Evolutionary conservation across 2,888 invertebrate species (phyloP), one percentile per base, ranked within the genome.

Genomic region (Brachypterus glaber): DNA sequence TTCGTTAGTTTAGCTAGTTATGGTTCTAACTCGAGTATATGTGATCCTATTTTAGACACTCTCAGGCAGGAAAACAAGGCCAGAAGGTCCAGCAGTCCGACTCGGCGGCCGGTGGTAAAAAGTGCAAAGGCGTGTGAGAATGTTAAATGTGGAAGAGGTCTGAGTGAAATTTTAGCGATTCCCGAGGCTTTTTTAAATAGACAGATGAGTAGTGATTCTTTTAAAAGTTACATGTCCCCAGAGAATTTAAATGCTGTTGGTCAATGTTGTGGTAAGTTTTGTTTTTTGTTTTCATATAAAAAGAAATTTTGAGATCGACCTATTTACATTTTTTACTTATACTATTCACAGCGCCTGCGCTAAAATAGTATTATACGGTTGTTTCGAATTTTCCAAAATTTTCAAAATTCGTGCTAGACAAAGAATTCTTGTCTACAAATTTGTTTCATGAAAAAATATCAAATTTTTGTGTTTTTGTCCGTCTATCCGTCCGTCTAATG

Each of bases 171-270:
- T 35, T 48, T 66, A 26, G 60, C 63, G 3, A 57, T 65, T 29
- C 64, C 66, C 0, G 64, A 63, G 45, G 61, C 62, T 16, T 62
- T 55, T 48, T 45, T 64, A 32, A 63, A 54, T 41, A 55, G 52
- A 35, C 59, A 62, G 36, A 62, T 62, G 41, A 55, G 55, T 40
- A 45, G 50, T 16, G 57, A 54, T 43, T 48, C 53, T 7, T 55
- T 60, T 32, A 51, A 51, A 25, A 57, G 43, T 37, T 59, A 47
- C 35, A 47, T 45, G 26, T 32, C 21, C 4, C 35, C 45, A 16
- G 44, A 40, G 21, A 45, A 44, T 30, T 32, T 13, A 7, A 17
- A 21, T 25, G 18, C 11, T 33, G 30, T 9, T 4, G 17, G n/a
- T n/a, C n/a, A n/a, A 33, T 41, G 37, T 33, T 39, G 46, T 24